Conservation (phyloP, 2,888 invertebrate genomes). For the Linnaemya tessellans region DNA sequence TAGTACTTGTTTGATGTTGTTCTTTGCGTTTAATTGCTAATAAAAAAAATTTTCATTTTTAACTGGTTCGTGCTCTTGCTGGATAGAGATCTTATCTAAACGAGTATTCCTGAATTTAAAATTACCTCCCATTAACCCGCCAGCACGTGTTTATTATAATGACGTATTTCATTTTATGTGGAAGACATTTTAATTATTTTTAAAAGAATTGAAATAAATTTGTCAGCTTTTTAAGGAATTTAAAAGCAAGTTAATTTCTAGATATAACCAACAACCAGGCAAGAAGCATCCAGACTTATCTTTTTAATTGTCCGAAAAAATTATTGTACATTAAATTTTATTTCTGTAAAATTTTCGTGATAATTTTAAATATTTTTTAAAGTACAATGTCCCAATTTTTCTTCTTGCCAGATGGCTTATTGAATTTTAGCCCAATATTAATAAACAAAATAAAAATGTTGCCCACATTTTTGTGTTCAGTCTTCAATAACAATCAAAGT, state of each 20-base stretch:
- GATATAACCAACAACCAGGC: background rate
- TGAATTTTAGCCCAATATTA: background rate
- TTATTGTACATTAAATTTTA: background rate
- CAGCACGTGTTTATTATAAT: constrained; percentile 13
- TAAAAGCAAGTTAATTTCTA: background rate
- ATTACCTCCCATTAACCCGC: background rate
- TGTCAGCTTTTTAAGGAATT: background rate
- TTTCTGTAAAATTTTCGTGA: background rate
- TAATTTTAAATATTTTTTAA: background rate
- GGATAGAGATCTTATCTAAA: background rate
- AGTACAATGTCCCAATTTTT: constrained; percentile 6
- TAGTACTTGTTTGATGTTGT: background rate
- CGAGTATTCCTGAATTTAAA: background rate
- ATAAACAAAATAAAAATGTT: background rate
- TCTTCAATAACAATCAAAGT: constrained; percentile 36
- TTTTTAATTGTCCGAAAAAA: background rate
- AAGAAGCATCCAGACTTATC: background rate
- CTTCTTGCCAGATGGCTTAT: background rate
- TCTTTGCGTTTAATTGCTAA: background rate
- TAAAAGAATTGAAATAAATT: background rate
- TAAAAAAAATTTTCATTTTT: background rate
- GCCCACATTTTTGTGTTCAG: background rate
- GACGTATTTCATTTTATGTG: background rate
- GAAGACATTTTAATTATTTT: background rate
- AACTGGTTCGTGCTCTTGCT: background rate